A percentile compares a stretch with the other conserved stretches of the same genome.
phyloP scores from a whole-genome alignment of 1,140 invertebrate genomes.

The Hestina assimilis region DNA sequence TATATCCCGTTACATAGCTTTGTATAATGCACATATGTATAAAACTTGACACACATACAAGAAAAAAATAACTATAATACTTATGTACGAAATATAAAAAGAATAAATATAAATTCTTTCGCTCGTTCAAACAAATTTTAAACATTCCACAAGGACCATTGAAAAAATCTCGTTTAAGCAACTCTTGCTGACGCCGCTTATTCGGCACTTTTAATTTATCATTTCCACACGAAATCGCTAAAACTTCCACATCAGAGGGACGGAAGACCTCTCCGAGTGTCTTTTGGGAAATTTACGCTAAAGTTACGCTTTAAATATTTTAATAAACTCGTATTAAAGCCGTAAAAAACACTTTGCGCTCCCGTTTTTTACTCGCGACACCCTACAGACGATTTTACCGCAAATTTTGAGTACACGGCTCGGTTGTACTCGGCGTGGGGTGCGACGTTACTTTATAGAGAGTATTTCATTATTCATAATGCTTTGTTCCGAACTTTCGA shows the following conservation, averaged over 20 bases:
- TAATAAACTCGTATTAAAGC: slow-evolving; percentile 76
- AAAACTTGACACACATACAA: too few relatives aligned
- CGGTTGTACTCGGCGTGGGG: slow-evolving; percentile 31
- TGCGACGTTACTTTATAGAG: slow-evolving; percentile 46
- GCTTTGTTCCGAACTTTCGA: slow-evolving; percentile 62
- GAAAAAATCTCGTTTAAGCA: slow-evolving; percentile 41
- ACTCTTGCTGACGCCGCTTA: slow-evolving; percentile 44
- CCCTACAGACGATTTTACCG: slow-evolving; percentile 51
- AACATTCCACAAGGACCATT: slow-evolving; percentile 13
- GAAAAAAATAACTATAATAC: neutral
- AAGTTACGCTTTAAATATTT: slow-evolving; percentile 76
- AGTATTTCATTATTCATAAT: slow-evolving; percentile 72
- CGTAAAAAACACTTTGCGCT: slow-evolving; percentile 73
- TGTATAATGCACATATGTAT: too few relatives aligned
- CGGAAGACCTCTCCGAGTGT: slow-evolving; percentile 57
- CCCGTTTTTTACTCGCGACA: slow-evolving; percentile 61
- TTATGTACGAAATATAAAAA: too few relatives aligned
- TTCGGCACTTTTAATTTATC: slow-evolving; percentile 69
- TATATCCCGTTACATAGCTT: too few relatives aligned
- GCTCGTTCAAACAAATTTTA: neutral
- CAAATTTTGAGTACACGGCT: slow-evolving; percentile 48
- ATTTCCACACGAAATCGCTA: slow-evolving; percentile 50
- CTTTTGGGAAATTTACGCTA: slow-evolving; percentile 71
- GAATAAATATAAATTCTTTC: too few relatives aligned
- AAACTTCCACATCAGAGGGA: slow-evolving; percentile 55